Base-by-base conservation (phyloP, 2,113 vertebrate genomes). In the Scolopax mira region DNA sequence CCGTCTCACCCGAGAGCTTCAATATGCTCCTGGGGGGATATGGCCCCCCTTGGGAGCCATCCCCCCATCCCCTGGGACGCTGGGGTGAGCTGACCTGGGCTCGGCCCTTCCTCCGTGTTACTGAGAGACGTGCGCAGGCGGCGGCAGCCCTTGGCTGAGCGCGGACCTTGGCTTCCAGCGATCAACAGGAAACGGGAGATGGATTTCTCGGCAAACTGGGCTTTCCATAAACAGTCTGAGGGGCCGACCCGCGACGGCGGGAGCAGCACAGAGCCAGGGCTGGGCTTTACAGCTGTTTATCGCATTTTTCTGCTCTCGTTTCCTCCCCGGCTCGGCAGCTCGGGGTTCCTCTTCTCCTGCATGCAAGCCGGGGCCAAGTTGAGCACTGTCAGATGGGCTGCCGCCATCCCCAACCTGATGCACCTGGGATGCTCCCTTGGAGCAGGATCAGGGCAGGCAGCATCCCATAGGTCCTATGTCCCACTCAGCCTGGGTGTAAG, bases 191-290 rank as follows among this genome's bases (percentile, higher is more conserved):
- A 97, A 96, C 13, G 96, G 96, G 89, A 97, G 96, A 96, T 95
- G 96, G 92, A 97, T 97, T 97, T 97, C 96, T 97, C 94, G 90
- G 96, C 94, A 95, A 96, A 96, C 94, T 55, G 90, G 79, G 90
- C 91, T 96, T 97, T 96, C 95, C 97, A 97, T 97, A 97, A 97
- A 97, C 97, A 97, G 94, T 88, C 95, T 95, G 94, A 94, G 93
- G 88, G 93, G 90, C 95, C 91, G 93, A 97, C 95, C 93, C 58
- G 84, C 82, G 86, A 82, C 91, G 88, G 90, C 89, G 71, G 95
- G 90, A 91, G 92, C 89, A 87, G 93, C 5, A 3, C 91, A 92
- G 92, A 91, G 84, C 80, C 95, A 72, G 88, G 70, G 92, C 77
- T 2, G 58, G 93, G 93, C 85, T 93, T 93, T 95, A 85, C 90